Percentiles rank a stretch among this genome's conserved stretches.
Conservation (phyloP, 1,140 invertebrate genomes). For the Drosophila ambigua region DNA sequence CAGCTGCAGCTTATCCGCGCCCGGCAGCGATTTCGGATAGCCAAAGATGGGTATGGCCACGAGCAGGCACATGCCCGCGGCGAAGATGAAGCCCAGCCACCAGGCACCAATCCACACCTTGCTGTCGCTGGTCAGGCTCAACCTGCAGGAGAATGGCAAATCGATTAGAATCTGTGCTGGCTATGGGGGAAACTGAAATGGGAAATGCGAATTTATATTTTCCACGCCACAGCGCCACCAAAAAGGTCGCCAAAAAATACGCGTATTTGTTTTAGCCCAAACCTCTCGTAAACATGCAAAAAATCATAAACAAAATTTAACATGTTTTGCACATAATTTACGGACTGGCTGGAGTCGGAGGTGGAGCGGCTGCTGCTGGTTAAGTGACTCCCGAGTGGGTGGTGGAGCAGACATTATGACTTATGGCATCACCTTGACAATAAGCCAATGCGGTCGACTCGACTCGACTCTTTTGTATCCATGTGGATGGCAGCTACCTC, state of each 20-base stretch:
- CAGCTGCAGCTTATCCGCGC: slow-evolving; percentile 87
- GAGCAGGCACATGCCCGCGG: slow-evolving; percentile 87
- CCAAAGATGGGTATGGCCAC: slow-evolving; percentile 89
- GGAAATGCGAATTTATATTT: slow-evolving; percentile 39
- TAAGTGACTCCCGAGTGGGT: no score
- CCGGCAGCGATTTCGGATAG: slow-evolving; percentile 89
- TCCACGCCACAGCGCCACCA: not conserved
- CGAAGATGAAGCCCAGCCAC: slow-evolving; percentile 93
- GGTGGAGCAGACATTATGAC: slow-evolving; percentile 51
- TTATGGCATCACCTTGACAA: slow-evolving; percentile 80
- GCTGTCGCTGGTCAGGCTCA: slow-evolving; percentile 89
- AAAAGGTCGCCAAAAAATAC: slow-evolving; percentile 16
- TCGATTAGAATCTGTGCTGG: not conserved
- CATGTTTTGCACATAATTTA: slow-evolving; percentile 65
- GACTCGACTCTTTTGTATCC: slow-evolving; percentile 36
- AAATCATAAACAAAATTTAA: slow-evolving; percentile 65
- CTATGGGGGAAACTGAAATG: no score
- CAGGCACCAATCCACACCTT: slow-evolving; percentile 94
- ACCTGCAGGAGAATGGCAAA: slow-evolving; percentile 78
- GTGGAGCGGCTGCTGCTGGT: not conserved
- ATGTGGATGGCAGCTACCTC: slow-evolving; percentile 18
- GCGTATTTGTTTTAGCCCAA: slow-evolving; percentile 17
- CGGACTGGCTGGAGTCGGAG: slow-evolving; percentile 13
- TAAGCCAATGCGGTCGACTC: slow-evolving; percentile 54
- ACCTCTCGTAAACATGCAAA: slow-evolving; percentile 40